phyloP scores from a whole-genome alignment of 2,797 vertebrate genomes.

The Agapornis canus region DNA sequence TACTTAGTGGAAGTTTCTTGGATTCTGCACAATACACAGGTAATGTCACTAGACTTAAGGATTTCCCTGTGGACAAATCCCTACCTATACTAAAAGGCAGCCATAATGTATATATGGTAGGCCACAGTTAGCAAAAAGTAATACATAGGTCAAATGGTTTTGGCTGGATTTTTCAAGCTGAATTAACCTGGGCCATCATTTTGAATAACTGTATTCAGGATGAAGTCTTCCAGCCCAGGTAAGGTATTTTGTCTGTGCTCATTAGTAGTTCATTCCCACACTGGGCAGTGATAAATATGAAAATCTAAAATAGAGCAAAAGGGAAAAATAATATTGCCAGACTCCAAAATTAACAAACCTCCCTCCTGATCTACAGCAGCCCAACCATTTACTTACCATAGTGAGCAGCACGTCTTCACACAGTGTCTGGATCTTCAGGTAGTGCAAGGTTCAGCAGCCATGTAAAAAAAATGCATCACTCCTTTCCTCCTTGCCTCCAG shows the following conservation, averaged over 20 bases:
- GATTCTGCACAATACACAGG: background rate
- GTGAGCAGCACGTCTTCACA: background rate
- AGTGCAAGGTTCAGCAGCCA: background rate
- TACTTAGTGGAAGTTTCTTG: background rate
- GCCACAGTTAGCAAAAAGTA: background rate
- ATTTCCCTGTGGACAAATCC: background rate
- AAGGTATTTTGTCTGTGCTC: background rate
- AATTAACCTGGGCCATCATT: background rate
- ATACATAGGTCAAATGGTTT: background rate
- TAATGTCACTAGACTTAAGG: background rate
- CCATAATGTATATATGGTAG: background rate
- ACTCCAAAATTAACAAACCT: background rate
- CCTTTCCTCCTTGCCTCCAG: background rate
- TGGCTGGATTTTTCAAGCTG: background rate
- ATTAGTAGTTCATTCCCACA: background rate
- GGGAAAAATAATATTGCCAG: background rate
- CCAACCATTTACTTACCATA: background rate
- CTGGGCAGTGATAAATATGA: background rate
- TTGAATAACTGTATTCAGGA: background rate
- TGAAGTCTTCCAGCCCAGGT: background rate
- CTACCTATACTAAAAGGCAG: background rate
- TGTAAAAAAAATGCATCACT: background rate
- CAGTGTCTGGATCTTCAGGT: conserved; percentile 4
- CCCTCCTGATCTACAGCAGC: background rate
- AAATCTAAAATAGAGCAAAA: background rate